Evolutionary conservation across 2,797 vertebrate genomes (phyloP).

Genomic region (Sebastes oblongus): DNA sequence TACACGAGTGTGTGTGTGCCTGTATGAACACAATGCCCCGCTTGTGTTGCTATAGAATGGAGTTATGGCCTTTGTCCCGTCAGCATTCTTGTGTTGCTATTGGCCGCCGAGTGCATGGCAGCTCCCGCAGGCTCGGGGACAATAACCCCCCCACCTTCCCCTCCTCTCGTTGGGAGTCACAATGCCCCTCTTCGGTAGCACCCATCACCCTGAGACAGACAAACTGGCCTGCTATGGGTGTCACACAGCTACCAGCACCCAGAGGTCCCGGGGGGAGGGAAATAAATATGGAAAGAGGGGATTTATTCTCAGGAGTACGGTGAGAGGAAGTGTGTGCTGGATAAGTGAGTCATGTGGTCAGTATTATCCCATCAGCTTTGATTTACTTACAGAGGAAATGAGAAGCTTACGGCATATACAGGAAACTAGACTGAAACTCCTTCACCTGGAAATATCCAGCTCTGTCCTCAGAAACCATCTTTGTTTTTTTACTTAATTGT

Average conservation of each 20-base stretch:
- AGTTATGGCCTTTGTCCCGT: conserved; percentile 81
- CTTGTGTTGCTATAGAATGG: conserved; percentile 81
- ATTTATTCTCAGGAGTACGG: conserved; percentile 19
- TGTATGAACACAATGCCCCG: conserved; percentile 78
- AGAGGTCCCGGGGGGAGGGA: conserved; percentile 11
- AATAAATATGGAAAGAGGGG: conserved; percentile 14
- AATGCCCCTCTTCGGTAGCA: conserved; percentile 61
- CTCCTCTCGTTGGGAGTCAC: conserved; percentile 64
- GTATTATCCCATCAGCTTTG: conserved; percentile 60
- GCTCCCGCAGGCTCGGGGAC: conserved; percentile 73
- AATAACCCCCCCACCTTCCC: conserved; percentile 57
- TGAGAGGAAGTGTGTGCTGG: conserved; percentile 37
- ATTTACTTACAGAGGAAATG: conserved; percentile 62
- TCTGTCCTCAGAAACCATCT: conserved; percentile 32
- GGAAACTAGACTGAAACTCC: conserved; percentile 18
- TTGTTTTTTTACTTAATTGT: conserved; percentile 42
- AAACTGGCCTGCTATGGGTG: conserved; percentile 39
- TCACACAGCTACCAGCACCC: conserved; percentile 45
- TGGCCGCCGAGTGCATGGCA: conserved; percentile 74
- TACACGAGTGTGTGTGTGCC: conserved; percentile 41
- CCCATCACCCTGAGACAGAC: conserved; percentile 65
- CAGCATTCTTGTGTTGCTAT: conserved; percentile 77
- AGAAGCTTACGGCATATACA: conserved; percentile 42
- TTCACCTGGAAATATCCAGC: conserved; percentile 33
- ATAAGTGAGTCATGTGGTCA: conserved; percentile 62